These are phyloP conservation scores for Chrysolina oricalcia DNA, from an alignment of 2,888 invertebrate species.

Conservation along the genomic window DNA sequence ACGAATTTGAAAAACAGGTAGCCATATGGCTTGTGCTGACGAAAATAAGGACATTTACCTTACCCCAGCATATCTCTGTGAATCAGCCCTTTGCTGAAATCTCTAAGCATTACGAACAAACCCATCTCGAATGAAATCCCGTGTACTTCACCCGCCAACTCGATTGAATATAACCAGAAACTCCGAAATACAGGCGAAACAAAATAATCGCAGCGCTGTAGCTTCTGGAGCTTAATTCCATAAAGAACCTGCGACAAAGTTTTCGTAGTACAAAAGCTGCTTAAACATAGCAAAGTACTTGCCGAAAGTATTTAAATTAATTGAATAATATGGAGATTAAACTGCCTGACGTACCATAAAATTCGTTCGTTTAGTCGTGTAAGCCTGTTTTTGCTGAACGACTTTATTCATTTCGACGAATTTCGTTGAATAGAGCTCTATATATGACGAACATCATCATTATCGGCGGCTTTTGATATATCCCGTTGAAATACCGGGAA, in stretches of 20 bases:
- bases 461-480: slow-evolving; percentile 9
- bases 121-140: no score
- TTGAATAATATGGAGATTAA: slow-evolving; percentile 49
- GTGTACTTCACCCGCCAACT: neutral
- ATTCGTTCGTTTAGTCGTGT: slow-evolving; percentile 39
- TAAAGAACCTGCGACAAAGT: slow-evolving; percentile 47
- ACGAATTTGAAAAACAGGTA: no score
- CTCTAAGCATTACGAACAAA: no score
- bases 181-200: slow-evolving; percentile 18
- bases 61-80: no score
- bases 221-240: slow-evolving; percentile 38
- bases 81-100: no score
- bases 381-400: slow-evolving; percentile 41
- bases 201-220: slow-evolving; percentile 15
- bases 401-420: slow-evolving; percentile 16
- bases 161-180: neutral
- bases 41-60: no score
- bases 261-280: slow-evolving; percentile 48
- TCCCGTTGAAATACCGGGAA: neutral
- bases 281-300: slow-evolving; percentile 49
- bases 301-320: slow-evolving; percentile 52
- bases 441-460: neutral
- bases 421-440: neutral
- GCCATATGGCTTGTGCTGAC: no score
- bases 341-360: slow-evolving; percentile 38